phyloP scores from a whole-genome alignment of 2,888 invertebrate genomes.

The Tenthredo scrophulariae region DNA sequence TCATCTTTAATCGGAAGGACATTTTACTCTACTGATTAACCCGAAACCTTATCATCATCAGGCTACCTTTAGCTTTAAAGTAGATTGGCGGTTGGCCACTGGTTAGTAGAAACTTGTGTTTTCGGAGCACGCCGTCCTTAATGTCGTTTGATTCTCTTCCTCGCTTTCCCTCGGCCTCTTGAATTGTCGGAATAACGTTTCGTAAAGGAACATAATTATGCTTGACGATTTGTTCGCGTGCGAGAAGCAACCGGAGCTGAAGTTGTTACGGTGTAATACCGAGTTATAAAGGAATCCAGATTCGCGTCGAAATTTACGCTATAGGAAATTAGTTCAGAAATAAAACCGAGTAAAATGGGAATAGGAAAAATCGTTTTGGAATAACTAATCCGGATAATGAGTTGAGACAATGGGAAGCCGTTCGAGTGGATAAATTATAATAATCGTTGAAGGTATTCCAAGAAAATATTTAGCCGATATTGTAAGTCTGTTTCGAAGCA shows the following conservation, averaged over 20 bases:
- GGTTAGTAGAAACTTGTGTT: constrained; percentile 33
- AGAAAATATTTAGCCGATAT: neutral
- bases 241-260: constrained; percentile 14
- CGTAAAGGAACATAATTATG: constrained; percentile 28
- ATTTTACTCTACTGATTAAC: constrained; percentile 34
- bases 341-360: neutral
- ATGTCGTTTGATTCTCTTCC: constrained; percentile 25
- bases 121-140: neutral
- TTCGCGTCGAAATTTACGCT: constrained; percentile 15
- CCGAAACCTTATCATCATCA: constrained; percentile 34
- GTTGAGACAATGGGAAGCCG: neutral
- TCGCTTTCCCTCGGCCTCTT: neutral
- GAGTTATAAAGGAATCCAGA: constrained; percentile 6
- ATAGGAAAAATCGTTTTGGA: neutral
- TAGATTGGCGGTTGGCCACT: constrained; percentile 27
- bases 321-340: neutral
- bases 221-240: constrained; percentile 45
- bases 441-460: neutral
- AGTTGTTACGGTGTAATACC: constrained; percentile 34
- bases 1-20: constrained; percentile 12
- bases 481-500: neutral
- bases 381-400: neutral
- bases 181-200: constrained; percentile 32
- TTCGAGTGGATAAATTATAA: neutral
- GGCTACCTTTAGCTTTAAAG: constrained; percentile 12